Conservation (phyloP, 2,797 vertebrate species). For the Ciconia nigra region DNA sequence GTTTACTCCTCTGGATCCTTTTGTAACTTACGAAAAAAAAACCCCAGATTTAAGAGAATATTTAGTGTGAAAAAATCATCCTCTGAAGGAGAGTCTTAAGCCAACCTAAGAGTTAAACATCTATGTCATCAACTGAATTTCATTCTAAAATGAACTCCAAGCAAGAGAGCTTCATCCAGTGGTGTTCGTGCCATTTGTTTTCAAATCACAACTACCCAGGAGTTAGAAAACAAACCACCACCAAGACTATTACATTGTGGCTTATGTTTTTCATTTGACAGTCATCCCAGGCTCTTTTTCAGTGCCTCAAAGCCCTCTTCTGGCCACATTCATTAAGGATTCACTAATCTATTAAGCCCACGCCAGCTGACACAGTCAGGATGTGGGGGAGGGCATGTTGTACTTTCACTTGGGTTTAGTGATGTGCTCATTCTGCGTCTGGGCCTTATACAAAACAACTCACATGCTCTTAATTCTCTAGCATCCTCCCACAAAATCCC, state of each 20-base stretch:
- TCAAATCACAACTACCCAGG: not conserved
- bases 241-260: not conserved
- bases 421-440: not conserved
- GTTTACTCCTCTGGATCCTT: not conserved
- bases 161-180: not conserved
- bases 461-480: not conserved
- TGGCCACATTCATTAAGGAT: not conserved
- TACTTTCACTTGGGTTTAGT: not conserved
- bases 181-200: not conserved
- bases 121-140: not conserved
- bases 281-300: not conserved
- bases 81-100: not conserved
- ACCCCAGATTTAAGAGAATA: not conserved
- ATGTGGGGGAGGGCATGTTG: not conserved
- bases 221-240: not conserved
- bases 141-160: not conserved
- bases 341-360: not conserved
- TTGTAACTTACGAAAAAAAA: not conserved
- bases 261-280: not conserved
- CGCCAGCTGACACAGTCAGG: not conserved
- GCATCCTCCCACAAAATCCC: not conserved
- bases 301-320: slow-evolving; percentile 14
- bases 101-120: not conserved
- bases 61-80: not conserved
- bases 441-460: not conserved